Base-by-base conservation (phyloP, 2,888 invertebrate genomes). In the Heliconius sara region DNA sequence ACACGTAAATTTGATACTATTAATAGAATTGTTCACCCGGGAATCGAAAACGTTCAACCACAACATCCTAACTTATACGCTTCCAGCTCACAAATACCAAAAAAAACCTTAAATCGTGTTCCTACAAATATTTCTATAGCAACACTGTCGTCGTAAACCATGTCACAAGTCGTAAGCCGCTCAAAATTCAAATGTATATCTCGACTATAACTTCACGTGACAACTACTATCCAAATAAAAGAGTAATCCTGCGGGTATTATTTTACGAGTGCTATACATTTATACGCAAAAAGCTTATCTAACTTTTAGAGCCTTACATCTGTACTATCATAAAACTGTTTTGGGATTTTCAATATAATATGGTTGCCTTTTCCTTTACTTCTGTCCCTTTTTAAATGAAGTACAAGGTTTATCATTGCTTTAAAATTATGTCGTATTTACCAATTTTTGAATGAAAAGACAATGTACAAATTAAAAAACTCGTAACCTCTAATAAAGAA, bases 151-250 rank as follows among this genome's bases (percentile, higher is more conserved):
- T 71, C 79, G 79, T 79, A 76, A 79, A 79, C 70, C 76, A 79
- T 76, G 79, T 76, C 79, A 76, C 76, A 71, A 71, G 71, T 76
- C 79, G 79, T 79, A 79, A 79, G 71, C 79, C 79, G 65, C 74
- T 79, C 79, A 76, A 76, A 79, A 79, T 79, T 79, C 79, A 79
- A 79, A 79, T 65, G 65, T 75, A 65, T 10, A 65, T 10, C 43
- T 65, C 65, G 63, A 63, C 75, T 75, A 65, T 65, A 75, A 75
- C 75, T 75, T 66, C 43, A 27, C 27, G 75, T 75, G 75, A 75
- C 63, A 66, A 75, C 65, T 66, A 65, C 65, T 65, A 75, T 66
- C 22, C 43, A 75, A 75, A 75, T 75, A 75, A 75, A 75, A 66
- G 75, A 27, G 75, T 75, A 75, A 75, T 75, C 75, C 75, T 66